Evolutionary conservation across 2,888 invertebrate species (phyloP).

Genomic region (Neria commutata): DNA sequence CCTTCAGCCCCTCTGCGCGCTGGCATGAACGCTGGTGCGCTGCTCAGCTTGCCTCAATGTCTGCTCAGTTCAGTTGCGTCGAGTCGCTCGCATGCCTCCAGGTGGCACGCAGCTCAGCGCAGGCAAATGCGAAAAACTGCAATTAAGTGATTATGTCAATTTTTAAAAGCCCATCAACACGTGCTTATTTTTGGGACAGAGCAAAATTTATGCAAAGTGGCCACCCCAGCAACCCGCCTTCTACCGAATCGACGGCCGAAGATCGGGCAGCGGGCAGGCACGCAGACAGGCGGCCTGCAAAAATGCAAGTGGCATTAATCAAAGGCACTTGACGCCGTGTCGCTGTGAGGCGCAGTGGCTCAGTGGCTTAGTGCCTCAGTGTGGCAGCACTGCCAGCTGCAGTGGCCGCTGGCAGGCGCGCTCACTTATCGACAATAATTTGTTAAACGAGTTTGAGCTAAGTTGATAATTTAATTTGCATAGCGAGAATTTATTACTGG

Average conservation of each 20-base stretch:
- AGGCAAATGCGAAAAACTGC: neutral
- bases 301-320: constrained; percentile 36
- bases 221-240: neutral
- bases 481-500: constrained; percentile 54
- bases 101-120: neutral
- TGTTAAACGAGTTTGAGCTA: constrained; percentile 42
- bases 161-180: constrained; percentile 54
- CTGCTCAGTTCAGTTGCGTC: too few relatives aligned
- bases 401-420: constrained; percentile 13
- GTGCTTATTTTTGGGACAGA: constrained; percentile 44
- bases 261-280: constrained; percentile 22
- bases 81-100: neutral
- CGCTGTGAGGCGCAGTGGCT: constrained; percentile 12
- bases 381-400: constrained; percentile 9
- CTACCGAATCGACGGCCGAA: constrained; percentile 14
- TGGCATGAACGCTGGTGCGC: too few relatives aligned
- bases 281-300: constrained; percentile 2
- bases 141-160: constrained; percentile 13
- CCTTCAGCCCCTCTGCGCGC: too few relatives aligned
- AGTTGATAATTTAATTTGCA: constrained; percentile 57
- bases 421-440: constrained; percentile 51
- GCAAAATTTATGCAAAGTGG: too few relatives aligned
- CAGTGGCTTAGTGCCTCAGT: constrained; percentile 12
- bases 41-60: too few relatives aligned
- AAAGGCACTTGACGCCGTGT: neutral